These are phyloP conservation scores for Dicyrtoma fusca DNA, from an alignment of 2,888 invertebrate species.

Conservation along the genomic window DNA sequence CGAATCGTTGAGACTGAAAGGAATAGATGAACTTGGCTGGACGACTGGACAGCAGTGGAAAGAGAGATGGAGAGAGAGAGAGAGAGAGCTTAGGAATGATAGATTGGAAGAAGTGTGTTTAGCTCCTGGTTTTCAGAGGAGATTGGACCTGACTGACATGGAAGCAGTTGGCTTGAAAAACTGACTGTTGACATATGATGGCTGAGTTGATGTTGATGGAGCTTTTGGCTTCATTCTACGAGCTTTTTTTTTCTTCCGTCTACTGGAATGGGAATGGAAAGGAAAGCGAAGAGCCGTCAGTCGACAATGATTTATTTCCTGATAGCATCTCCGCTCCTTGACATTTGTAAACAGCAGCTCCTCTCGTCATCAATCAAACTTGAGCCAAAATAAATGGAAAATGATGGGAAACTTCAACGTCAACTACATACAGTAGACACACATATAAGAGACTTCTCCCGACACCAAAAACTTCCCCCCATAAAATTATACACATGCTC, in stretches of 20 bases:
- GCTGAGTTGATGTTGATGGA: slow-evolving; percentile 35
- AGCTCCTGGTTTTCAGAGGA: slow-evolving; percentile 26
- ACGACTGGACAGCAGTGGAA: slow-evolving; percentile 19
- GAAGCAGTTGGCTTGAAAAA: slow-evolving; percentile 33
- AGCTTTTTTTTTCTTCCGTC: slow-evolving; percentile 23
- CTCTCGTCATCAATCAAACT: slow-evolving; percentile 46
- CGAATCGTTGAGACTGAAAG: slow-evolving; percentile 6
- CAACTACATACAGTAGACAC: slow-evolving; percentile 20
- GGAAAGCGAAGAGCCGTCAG: slow-evolving; percentile 37
- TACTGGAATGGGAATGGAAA: background rate
- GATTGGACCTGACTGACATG: slow-evolving; percentile 31
- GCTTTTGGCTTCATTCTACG: slow-evolving; percentile 33
- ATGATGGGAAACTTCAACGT: slow-evolving; percentile 28
- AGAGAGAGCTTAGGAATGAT: slow-evolving; percentile 27
- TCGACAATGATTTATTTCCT: slow-evolving; percentile 45
- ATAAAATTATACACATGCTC: slow-evolving; percentile 19
- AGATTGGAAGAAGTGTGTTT: slow-evolving; percentile 25
- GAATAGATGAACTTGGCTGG: slow-evolving; percentile 15
- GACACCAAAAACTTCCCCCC: slow-evolving; percentile 1
- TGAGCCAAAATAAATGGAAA: slow-evolving; percentile 35
- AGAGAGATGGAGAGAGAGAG: background rate
- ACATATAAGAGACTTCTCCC: slow-evolving; percentile 8
- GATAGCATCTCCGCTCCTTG: slow-evolving; percentile 45
- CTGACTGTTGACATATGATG: slow-evolving; percentile 42
- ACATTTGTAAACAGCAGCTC: slow-evolving; percentile 48